Evolutionary conservation across 2,888 invertebrate genomes (phyloP).

Genomic region (Notodonta ziczac): DNA sequence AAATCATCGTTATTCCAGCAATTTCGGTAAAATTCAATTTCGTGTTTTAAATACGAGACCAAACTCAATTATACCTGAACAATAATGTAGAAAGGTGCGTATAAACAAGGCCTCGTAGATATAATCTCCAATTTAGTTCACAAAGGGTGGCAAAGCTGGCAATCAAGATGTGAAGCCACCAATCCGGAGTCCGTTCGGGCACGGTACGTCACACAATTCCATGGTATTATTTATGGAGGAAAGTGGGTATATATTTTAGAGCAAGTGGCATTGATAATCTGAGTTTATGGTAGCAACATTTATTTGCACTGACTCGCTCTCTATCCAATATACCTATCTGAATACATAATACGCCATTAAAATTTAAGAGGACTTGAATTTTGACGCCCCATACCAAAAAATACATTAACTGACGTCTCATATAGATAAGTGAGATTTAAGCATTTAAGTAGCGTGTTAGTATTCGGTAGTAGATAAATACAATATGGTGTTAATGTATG

Average conservation of each 20-base stretch:
- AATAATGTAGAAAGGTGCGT: slow-evolving; percentile 11
- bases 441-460: too few species aligned
- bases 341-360: too few species aligned
- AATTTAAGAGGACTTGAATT: too few species aligned
- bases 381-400: too few species aligned
- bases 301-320: too few species aligned
- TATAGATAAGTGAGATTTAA: too few species aligned
- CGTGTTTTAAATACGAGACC: slow-evolving; percentile 9
- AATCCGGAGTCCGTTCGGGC: slow-evolving; percentile 29
- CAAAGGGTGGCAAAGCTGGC: slow-evolving; percentile 27
- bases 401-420: too few species aligned
- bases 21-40: neutral
- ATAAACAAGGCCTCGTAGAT: slow-evolving; percentile 9
- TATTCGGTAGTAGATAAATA: too few species aligned
- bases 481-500: too few species aligned
- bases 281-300: too few species aligned
- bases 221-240: slow-evolving; percentile 7
- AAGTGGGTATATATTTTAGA: neutral
- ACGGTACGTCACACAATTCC: slow-evolving; percentile 23
- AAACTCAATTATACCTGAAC: slow-evolving; percentile 10
- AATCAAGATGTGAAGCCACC: slow-evolving; percentile 27
- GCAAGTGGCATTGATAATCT: neutral
- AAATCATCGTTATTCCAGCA: neutral
- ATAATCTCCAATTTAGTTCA: slow-evolving; percentile 15
- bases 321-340: too few species aligned